A percentile compares a stretch with the other conserved stretches of the same genome.
These are phyloP conservation scores for Sceloporus undulatus DNA, from an alignment of 2,113 vertebrate genomes.

Conservation along the genomic window DNA sequence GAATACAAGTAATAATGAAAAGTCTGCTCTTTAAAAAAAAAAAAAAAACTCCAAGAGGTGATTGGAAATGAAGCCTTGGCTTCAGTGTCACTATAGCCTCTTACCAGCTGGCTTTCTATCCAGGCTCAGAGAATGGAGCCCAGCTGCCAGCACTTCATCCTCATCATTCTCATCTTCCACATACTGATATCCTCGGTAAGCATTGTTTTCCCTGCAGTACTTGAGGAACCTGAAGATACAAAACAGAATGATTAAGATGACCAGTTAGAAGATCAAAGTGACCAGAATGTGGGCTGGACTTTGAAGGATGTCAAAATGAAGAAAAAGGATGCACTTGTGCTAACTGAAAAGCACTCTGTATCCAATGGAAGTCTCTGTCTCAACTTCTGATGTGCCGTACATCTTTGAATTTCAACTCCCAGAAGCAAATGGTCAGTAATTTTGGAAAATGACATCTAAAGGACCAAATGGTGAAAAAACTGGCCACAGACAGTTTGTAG, in stretches of 20 bases:
- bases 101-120: constrained; percentile 65
- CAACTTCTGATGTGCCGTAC: too few relatives aligned
- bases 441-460: too few relatives aligned
- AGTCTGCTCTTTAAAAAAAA: background rate
- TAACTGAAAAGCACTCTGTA: background rate
- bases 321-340: background rate
- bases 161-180: constrained; percentile 22
- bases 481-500: too few relatives aligned
- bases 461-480: too few relatives aligned
- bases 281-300: background rate
- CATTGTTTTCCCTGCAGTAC: constrained; percentile 81
- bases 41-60: background rate
- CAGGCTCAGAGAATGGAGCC: constrained; percentile 64
- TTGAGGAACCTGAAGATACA: constrained; percentile 81
- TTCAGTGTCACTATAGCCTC: background rate
- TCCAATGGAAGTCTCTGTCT: too few relatives aligned
- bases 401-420: too few relatives aligned
- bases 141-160: constrained; percentile 7
- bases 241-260: background rate
- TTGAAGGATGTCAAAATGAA: background rate
- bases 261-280: background rate
- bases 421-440: too few relatives aligned
- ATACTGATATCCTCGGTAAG: constrained; percentile 79
- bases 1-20: background rate
- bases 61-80: background rate